Conservation (phyloP, 2,113 vertebrate genomes). For the Maylandia zebra region DNA sequence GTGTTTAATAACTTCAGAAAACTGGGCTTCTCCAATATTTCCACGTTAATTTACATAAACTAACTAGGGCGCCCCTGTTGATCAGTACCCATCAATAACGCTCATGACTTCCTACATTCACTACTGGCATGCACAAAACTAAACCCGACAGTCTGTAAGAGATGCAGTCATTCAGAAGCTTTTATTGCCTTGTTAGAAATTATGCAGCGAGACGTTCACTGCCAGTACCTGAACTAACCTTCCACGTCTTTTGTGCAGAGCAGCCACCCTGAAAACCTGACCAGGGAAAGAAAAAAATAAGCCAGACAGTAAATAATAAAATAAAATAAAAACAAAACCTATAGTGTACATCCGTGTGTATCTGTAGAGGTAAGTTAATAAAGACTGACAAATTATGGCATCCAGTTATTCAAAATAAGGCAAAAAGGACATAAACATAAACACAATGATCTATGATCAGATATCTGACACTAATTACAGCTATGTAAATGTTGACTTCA, state of each 20-base stretch:
- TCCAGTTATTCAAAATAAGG: neutral
- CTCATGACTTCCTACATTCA: neutral
- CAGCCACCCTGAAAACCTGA: neutral
- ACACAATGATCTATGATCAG: neutral
- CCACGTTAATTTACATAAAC: neutral
- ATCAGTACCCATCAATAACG: neutral
- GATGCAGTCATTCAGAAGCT: neutral
- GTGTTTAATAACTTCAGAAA: neutral
- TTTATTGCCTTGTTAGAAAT: conserved; percentile 36
- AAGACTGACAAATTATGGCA: neutral
- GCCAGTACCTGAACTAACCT: conserved; percentile 17
- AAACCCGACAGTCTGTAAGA: neutral
- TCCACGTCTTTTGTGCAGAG: neutral
- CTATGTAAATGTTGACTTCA: neutral
- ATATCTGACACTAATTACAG: neutral
- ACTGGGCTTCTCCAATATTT: neutral
- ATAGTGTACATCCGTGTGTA: neutral
- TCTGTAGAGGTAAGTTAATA: neutral
- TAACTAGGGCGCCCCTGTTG: neutral
- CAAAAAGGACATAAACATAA: neutral
- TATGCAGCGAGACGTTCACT: neutral
- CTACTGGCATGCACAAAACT: conserved; percentile 1
- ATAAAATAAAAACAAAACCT: neutral
- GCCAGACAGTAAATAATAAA: neutral
- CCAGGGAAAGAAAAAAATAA: neutral